Evolutionary conservation across 2,113 vertebrate species (phyloP).

Genomic region (Girardinichthys multiradiatus): DNA sequence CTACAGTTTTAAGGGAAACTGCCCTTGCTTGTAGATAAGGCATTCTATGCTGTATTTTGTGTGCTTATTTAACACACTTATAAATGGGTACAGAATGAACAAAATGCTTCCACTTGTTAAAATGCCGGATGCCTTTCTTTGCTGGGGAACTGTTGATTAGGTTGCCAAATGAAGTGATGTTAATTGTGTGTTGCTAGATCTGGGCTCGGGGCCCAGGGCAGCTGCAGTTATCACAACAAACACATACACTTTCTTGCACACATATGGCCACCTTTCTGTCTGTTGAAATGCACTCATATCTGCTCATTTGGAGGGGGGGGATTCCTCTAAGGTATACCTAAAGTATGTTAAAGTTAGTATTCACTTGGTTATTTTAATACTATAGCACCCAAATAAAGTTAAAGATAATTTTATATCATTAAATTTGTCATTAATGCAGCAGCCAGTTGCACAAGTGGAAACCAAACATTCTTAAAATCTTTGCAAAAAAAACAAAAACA

Average conservation of each 20-base stretch:
- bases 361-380: background rate
- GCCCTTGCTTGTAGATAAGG: background rate
- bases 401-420: background rate
- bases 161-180: slow-evolving; percentile 33
- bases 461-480: background rate
- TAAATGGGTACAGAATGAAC: background rate
- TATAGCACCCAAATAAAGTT: background rate
- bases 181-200: slow-evolving; percentile 33
- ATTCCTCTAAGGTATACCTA: slow-evolving; percentile 6
- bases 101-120: background rate
- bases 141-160: slow-evolving; percentile 34
- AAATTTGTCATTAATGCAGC: background rate
- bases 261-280: background rate
- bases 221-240: slow-evolving; percentile 33
- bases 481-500: background rate
- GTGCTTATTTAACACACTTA: slow-evolving; percentile 5
- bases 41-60: background rate
- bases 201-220: slow-evolving; percentile 55
- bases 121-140: slow-evolving; percentile 50
- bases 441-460: background rate
- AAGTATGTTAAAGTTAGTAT: background rate
- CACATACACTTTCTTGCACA: background rate
- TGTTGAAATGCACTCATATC: slow-evolving; percentile 7
- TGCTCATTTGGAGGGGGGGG: slow-evolving; percentile 10
- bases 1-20: background rate